phyloP scores from a whole-genome alignment of 2,888 invertebrate genomes.

The Argyra leucocephala region DNA sequence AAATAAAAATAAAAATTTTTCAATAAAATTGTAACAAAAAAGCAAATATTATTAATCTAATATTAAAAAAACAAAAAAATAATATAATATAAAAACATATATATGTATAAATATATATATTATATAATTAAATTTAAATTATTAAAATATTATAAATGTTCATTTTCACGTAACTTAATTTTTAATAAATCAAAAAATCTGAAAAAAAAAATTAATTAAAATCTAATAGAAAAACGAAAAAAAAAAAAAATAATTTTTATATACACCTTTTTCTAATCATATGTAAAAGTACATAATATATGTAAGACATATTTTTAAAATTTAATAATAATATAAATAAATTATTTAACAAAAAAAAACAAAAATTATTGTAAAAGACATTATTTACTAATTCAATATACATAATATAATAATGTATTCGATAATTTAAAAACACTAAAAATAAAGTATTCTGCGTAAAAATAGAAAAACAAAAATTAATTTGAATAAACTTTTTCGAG shows the following conservation, averaged over 20 bases:
- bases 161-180: neutral
- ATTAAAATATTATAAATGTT: conserved; percentile 1
- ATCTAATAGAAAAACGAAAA: neutral
- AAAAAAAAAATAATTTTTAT: conserved; percentile 6
- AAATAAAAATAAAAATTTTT: neutral
- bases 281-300: neutral
- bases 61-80: no score
- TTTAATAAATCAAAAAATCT: neutral
- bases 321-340: neutral
- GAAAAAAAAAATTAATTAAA: neutral
- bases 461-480: no score
- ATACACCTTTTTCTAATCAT: neutral
- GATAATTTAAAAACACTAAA: no score
- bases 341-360: neutral
- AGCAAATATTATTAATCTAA: neutral
- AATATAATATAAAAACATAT: no score
- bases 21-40: neutral
- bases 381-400: no score
- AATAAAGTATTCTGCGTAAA: no score
- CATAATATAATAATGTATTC: no score
- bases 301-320: neutral
- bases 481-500: no score
- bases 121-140: neutral
- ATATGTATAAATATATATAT: neutral
- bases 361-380: neutral